Conservation (phyloP, 1,140 invertebrate species). For the Mamestra configurata region DNA sequence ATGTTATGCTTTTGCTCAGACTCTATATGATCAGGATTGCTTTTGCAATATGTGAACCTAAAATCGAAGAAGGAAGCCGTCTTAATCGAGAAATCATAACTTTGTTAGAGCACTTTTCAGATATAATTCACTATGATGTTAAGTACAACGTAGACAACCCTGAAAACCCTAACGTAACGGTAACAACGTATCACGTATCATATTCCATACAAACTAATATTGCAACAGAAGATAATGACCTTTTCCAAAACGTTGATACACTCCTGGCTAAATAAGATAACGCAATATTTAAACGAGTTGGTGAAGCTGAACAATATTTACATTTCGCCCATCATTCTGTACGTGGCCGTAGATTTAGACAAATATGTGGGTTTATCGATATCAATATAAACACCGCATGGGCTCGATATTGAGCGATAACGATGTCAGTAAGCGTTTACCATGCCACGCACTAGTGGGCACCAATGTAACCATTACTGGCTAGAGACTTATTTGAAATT, state of each 20-base stretch:
- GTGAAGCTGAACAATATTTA: constrained; percentile 3
- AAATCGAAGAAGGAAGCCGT: too few species aligned
- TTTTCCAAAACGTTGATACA: neutral
- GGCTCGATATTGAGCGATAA: constrained; percentile 28
- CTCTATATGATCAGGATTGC: neutral
- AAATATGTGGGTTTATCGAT: constrained; percentile 4
- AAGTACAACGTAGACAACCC: too few species aligned
- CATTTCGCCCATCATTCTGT: neutral
- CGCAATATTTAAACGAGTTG: neutral
- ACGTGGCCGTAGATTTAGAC: neutral
- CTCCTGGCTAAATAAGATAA: neutral
- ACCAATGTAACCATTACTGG: neutral
- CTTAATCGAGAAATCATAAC: too few species aligned
- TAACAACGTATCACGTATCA: too few species aligned
- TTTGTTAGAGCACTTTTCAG: neutral
- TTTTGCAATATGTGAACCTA: neutral
- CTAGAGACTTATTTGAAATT: constrained; percentile 23
- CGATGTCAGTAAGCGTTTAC: constrained; percentile 16
- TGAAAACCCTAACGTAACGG: too few species aligned
- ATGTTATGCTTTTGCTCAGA: too few species aligned
- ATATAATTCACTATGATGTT: neutral
- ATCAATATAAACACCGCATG: constrained; percentile 9
- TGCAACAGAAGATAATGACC: neutral
- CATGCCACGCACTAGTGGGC: constrained; percentile 23
- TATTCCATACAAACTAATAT: neutral